These are phyloP conservation scores for Sebastes cheni DNA, from an alignment of 2,797 vertebrate species.

Conservation along the genomic window DNA sequence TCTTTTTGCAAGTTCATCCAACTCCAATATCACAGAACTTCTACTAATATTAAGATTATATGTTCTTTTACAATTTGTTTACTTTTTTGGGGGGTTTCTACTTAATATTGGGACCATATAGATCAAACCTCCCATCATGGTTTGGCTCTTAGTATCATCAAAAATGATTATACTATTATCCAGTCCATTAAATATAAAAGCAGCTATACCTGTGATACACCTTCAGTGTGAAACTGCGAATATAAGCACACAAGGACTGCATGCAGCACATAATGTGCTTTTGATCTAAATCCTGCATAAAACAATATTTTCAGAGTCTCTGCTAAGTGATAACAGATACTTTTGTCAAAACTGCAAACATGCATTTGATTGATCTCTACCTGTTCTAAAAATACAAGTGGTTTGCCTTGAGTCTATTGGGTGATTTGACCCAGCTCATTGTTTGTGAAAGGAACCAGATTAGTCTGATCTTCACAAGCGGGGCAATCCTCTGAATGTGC, in stretches of 20 bases:
- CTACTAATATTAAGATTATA: not conserved
- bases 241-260: not conserved
- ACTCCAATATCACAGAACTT: not conserved
- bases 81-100: not conserved
- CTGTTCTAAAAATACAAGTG: conserved; percentile 26
- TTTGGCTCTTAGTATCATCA: not conserved
- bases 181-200: not conserved
- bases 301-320: not conserved
- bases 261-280: not conserved
- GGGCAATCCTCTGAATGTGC: conserved; percentile 56
- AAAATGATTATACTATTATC: not conserved
- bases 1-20: not conserved
- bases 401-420: conserved; percentile 2
- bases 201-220: not conserved
- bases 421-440: conserved; percentile 45
- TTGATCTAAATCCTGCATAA: not conserved
- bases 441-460: conserved; percentile 65
- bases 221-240: not conserved
- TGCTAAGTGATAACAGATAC: not conserved
- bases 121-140: not conserved
- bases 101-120: not conserved
- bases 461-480: conserved; percentile 59
- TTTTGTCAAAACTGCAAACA: conserved; percentile 11
- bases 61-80: not conserved
- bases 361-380: conserved; percentile 22